Evolutionary conservation across 2,888 invertebrate species (phyloP), one percentile per base, ranked within the genome.

Genomic region (Lithophane leautieri): DNA sequence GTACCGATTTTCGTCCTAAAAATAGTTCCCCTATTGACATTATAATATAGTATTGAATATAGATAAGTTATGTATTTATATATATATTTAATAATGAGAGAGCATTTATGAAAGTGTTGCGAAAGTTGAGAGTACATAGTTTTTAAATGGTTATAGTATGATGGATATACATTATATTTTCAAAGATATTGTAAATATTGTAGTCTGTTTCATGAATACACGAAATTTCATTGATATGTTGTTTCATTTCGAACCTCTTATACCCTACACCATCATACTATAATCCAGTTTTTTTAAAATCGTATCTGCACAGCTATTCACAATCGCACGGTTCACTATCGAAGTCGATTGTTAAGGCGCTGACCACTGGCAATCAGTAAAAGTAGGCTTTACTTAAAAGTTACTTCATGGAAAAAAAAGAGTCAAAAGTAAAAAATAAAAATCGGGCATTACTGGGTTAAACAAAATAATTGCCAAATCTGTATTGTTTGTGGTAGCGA

Each of bases 251-350:
- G 75, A 79, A 90, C 90, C 92, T 94, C 78, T 81, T 81, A 79
- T 76, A 78, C 92, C 90, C 84, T 81, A 87, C 89, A 88, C 96
- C 96, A 96, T 96, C 96, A 96, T 96, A 94, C 96, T 96, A 95
- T 96, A 94, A 81, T 84, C 83, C 62, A 70, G 28, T 60, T 47
- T 56, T 28, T 22, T 14, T 12, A 6, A 16, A 61, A 70, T 9
- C 34, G 28, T 2, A 28, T 25, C 22, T 12, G 9, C 22, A n/a
- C 28, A 50, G 22, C 50, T 28, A 28, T 58, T 4, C 25, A 71
- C 40, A 67, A 58, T 9, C 60, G 28, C 16, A 19, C 16, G 28
- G 16, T 28, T 28, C 28, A 19, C 34, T 60, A 19, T 34, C 19
- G 60, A 60, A 28, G 28, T 28, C 58, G 16, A 58, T 28, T 58